Evolutionary conservation across 2,113 vertebrate genomes (phyloP), one percentile per base, ranked within the genome.

Genomic region (Equus quagga): DNA sequence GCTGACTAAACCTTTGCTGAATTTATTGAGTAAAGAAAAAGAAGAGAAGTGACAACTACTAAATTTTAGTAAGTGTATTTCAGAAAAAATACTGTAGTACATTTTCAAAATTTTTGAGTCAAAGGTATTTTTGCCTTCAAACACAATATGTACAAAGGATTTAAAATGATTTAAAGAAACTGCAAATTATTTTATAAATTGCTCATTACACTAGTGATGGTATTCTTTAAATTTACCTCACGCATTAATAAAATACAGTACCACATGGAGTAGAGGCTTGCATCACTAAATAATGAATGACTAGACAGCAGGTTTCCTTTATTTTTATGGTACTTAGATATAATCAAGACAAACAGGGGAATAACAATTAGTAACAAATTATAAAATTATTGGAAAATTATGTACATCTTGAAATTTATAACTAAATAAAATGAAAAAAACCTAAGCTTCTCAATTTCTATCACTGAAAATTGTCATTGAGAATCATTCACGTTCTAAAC

Each of bases 41-140:
- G 91, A 91, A 19, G 9, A 73, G 73, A 97, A 90, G 19, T 67
- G 17, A 78, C 28, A 41, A 93, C 54, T 62, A 82, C 26, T 72
- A 69, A 79, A 41, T 75, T 89, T 70, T 72, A 78, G 70, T 28
- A 90, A 62, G 10, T 70, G 11, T 41, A 67, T 18, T 36, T 62
- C 33, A 75, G 6, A 28, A 89, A 80, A 89, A 83, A 89, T 26
- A 81, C 7, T 7, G 2, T 21, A 58, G 26, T 58, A 15, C 1
- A 60, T 67, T 72, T 94, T 90, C 12, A 94, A 81, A 75, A 51
- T 21, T 75, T 94, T 87, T 41, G 76, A 62, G 28, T n/a, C 44
- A 64, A 72, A 86, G 12, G 3, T 41, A 79, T 62, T 67, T 89
- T 76, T 69, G 21, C 67, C 31, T 23, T 73, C 49, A 82, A 89